These are phyloP conservation scores for Xyrichtys novacula DNA, from an alignment of 2,797 vertebrate genomes.

Conservation along the genomic window DNA sequence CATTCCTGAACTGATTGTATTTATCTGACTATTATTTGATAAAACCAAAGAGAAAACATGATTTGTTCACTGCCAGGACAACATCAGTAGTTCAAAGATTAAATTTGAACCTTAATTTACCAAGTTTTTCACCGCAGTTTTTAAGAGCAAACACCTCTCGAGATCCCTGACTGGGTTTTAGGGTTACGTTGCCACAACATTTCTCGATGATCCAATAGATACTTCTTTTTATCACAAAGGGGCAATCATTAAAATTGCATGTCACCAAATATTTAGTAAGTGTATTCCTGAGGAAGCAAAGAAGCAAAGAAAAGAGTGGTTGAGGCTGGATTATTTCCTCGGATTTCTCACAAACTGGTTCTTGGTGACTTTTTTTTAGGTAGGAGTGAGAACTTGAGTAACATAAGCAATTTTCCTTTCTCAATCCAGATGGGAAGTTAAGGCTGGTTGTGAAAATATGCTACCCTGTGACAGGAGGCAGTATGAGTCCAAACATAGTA, in stretches of 20 bases:
- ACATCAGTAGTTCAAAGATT: background rate
- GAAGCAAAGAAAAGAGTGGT: background rate
- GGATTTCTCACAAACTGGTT: background rate
- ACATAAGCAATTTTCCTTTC: conserved; percentile 1
- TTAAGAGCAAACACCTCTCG: background rate
- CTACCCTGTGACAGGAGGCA: background rate
- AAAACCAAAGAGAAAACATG: background rate
- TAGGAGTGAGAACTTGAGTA: background rate
- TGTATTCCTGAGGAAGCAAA: background rate
- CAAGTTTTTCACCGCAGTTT: no score
- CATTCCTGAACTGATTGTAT: no score
- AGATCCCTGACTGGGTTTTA: background rate
- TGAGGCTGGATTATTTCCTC: background rate
- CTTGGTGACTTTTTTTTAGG: background rate
- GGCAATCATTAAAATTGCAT: background rate
- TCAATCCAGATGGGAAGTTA: conserved; percentile 19
- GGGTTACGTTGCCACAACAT: background rate
- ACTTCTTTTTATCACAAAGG: background rate
- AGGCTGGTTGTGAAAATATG: conserved; percentile 26
- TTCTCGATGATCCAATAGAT: background rate
- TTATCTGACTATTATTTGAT: no score
- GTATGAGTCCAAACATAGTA: conserved; percentile 11
- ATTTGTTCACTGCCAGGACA: background rate
- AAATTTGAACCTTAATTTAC: background rate
- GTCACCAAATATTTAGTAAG: background rate